Base-by-base conservation (phyloP, 2,113 vertebrate species). In the Entelurus aequoreus region DNA sequence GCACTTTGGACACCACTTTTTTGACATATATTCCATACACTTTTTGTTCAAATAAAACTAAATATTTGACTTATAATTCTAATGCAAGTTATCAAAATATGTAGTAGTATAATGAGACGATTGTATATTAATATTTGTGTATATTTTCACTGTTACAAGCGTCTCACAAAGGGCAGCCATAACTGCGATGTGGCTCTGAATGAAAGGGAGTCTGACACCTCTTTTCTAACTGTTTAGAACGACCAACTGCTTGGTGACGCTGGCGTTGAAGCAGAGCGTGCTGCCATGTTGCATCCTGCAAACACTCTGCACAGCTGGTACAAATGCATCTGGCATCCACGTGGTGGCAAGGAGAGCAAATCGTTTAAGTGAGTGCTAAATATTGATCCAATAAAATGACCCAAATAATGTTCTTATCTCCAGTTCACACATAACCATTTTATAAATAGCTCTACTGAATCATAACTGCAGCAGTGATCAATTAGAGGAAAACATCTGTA, bases 201-300 rank as follows among this genome's bases (percentile, higher is more conserved):
- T 28, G 28, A 28, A 28, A 28, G 28, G 28, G 28, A 28, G 28
- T 28, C 28, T 28, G 28, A 28, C 28, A 28, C 28, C 28, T 28
- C 28, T 28, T 28, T 28, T 16, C 1, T 50, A 37, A 0, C 53
- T 13, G 53, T 51, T 47, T 59, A 89, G 85, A 46, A 36, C 49
- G 0, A 81, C 72, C 13, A 60, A 0, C 1, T 91, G 90, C 36
- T 2, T 6, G 1, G 72, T 82, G 49, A 36, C 2, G 4, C 55
- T 91, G 65, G 6, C 9, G 2, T 70, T 90, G 55, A 75, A 3
- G 5, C 54, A 55, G 11, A 36, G 1, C 0, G 46, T 62, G 6
- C 4, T 48, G 40, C 8, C 79, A 0, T 90, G 88, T 44, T 88
- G 84, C 47, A 74, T 91, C 56, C 74, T 81, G 6, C 35, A 36